Base-by-base conservation (phyloP, 2,888 invertebrate genomes). In the Aethes cnicana region DNA sequence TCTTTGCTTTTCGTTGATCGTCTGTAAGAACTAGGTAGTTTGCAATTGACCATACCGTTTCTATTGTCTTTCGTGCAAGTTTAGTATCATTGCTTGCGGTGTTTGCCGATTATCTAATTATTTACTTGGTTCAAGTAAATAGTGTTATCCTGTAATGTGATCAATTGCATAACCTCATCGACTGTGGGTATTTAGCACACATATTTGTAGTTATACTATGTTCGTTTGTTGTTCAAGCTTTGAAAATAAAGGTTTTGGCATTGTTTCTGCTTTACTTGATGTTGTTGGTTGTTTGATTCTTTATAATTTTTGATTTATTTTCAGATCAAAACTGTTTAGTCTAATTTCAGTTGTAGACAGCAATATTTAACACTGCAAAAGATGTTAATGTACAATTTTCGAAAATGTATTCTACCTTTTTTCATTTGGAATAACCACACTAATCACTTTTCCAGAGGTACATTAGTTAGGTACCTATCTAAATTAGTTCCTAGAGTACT, bases 1-100 rank as follows among this genome's bases (percentile, higher is more conserved):
- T 66, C 69, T 74, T 80, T 80, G 81, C 79, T 73, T 75, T 67
- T 65, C 61, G 66, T 71, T 66, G 57, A 62, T 61, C 49, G 36
- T 52, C 21, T 58, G 54, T 47, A 53, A 50, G 56, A 54, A 54
- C 62, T 57, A 62, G n/a, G n/a, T n/a, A n/a, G 58, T 58, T 48
- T 32, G 33, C 39, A 21, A 9, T 36, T 49, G 46, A 25, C 47
- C 36, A 30, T 54, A 43, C 48, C 42, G 44, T 50, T 49, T 39
- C 35, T 49, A 39, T 25, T 16, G 25, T 39, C 16, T 32, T 32
- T n/a, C 32, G 21, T 37, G 14, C 30, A 25, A 50, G 50, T 43
- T 36, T 23, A 43, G 28, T 28, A 23, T n/a, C n/a, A 16, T 25
- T 41, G 25, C 26, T 16, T 41, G 12, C 23, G 12, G 9, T 21